Evolutionary conservation across 2,797 vertebrate species (phyloP).

Genomic region (Caiman crocodilus): DNA sequence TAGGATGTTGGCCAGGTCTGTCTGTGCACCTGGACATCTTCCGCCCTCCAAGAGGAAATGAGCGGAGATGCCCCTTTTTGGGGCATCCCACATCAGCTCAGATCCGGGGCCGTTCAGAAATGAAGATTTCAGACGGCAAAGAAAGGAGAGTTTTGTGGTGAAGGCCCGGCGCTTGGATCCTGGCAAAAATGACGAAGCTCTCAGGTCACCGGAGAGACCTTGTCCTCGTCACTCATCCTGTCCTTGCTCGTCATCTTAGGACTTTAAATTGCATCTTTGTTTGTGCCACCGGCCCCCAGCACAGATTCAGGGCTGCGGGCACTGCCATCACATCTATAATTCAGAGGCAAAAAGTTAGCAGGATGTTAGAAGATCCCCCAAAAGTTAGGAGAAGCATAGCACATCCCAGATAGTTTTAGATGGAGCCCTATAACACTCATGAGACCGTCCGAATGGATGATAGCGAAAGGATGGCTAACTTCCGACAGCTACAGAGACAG

Average conservation of each 20-base stretch:
- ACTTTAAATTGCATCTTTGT: neutral
- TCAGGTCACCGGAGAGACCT: neutral
- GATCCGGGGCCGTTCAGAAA: neutral
- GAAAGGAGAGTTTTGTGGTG: neutral
- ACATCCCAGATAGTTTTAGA: neutral
- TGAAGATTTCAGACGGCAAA: neutral
- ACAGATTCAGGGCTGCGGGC: neutral
- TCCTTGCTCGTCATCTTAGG: conserved; percentile 9
- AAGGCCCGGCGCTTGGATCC: neutral
- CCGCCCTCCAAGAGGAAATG: neutral
- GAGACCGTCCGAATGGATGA: conserved; percentile 63
- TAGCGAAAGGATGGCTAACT: conserved; percentile 62
- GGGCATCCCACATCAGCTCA: neutral
- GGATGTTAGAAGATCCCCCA: neutral
- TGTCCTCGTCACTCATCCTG: too few species aligned
- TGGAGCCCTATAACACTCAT: neutral
- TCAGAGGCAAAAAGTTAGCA: neutral
- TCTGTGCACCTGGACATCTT: neutral
- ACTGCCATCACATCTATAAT: rapidly evolving
- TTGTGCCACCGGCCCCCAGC: neutral
- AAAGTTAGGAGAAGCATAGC: rapidly evolving
- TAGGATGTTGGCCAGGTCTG: neutral
- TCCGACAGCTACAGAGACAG: neutral
- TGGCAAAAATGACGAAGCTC: neutral
- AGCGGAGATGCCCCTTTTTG: neutral